Conservation (phyloP, 2,113 vertebrate species). For the Clarias magur region DNA sequence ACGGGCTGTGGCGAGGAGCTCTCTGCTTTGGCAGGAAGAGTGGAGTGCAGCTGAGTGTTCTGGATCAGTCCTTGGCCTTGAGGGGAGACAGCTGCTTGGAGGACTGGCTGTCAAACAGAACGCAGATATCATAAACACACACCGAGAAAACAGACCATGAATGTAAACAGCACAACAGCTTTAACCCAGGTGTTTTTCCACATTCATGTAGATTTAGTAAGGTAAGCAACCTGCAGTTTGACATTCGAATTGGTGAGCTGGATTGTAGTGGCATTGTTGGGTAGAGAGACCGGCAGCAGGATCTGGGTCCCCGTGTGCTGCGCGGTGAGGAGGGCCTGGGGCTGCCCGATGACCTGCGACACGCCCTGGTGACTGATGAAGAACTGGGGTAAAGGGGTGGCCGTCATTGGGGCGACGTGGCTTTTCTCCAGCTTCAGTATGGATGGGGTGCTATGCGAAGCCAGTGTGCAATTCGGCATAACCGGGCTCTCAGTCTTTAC, state of each 20-base stretch:
- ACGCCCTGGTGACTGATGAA: slow-evolving; percentile 83
- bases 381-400: slow-evolving; percentile 78
- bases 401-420: slow-evolving; percentile 40
- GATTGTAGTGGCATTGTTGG: slow-evolving; percentile 77
- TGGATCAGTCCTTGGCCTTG: slow-evolving; percentile 74
- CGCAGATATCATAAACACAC: slow-evolving; percentile 7
- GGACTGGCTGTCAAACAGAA: slow-evolving; percentile 53
- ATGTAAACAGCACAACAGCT: not conserved
- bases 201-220: not conserved
- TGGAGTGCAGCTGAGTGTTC: slow-evolving; percentile 68
- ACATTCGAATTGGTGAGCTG: slow-evolving; percentile 84
- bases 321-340: slow-evolving; percentile 81
- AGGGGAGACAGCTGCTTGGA: slow-evolving; percentile 74
- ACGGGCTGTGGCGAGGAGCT: slow-evolving; percentile 63
- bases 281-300: slow-evolving; percentile 86
- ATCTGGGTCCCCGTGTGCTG: slow-evolving; percentile 85
- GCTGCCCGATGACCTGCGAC: slow-evolving; percentile 80
- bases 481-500: slow-evolving; percentile 68
- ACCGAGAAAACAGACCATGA: slow-evolving; percentile 41
- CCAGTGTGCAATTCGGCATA: slow-evolving; percentile 61
- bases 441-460: slow-evolving; percentile 46
- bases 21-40: slow-evolving; percentile 69
- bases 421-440: slow-evolving; percentile 73
- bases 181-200: not conserved
- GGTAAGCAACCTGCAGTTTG: slow-evolving; percentile 76